Base-by-base conservation (phyloP, 2,888 invertebrate genomes). In the Pheosia gnoma region DNA sequence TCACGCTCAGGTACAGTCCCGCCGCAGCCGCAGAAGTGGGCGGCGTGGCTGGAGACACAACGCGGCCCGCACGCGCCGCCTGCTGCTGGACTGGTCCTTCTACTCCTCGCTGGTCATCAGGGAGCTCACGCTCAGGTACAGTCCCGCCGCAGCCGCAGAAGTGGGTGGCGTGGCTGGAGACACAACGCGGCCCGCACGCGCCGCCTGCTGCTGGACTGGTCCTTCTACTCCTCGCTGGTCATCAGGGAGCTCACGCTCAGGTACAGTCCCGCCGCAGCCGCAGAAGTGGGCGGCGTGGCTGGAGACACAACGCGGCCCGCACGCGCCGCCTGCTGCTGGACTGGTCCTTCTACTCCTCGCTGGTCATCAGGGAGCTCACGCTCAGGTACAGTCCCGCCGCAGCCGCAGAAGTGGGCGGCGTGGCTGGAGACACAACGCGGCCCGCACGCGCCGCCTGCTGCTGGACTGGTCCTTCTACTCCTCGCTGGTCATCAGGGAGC, bases 401-500 rank as follows among this genome's bases (percentile, higher is more conserved):
- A 39, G 39, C 39, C 5, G 13, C 49, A 9, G 43, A 0, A 8
- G 8, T 13, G 25, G 3, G 13, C 49, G n/a, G 13, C 7, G n/a
- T n/a, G 4, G 5, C 13, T 13, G 49, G 5, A 4, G 13, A 0
- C 13, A 49, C 49, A n/a, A 49, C 49, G 3, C 49, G 5, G n/a
- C 49, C n/a, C 3, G 7, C 5, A 13, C 49, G 11, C 49, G 49
- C 96, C 96, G 80, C 96, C 96, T 47, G 97, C 94, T 99, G 68
- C 95, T 98, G 64, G 98, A 98, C 87, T 99, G 98, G 98, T 98
- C 98, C 63, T 98, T 98, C 91, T 98, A 98, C 89, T 97, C 98
- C 89, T 98, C 98, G 45, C 97, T 98, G 96, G 97, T 99, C 56
- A 98, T 99, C 79, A 95, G 98, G 56, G 98, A 99, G 91, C 94